Base-by-base conservation (phyloP, 2,888 invertebrate species). In the Melanophora roralis region DNA sequence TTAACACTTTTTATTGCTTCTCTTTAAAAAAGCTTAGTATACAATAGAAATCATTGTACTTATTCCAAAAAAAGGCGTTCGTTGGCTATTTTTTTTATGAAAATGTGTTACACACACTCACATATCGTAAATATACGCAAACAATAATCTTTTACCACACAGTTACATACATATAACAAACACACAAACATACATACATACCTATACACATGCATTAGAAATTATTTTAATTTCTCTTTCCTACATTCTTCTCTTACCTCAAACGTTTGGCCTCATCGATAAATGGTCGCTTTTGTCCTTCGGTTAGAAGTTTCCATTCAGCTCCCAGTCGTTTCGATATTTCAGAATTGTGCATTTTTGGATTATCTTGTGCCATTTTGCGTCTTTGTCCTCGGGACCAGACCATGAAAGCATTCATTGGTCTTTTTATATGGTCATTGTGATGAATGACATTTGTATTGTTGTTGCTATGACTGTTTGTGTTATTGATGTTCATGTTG, bases 361-460 rank as follows among this genome's bases (percentile, higher is more conserved):
- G 98, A 89, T 98, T 97, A 86, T 98, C 97, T 91, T 96, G 93
- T 0, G 98, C 97, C 90, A 98, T 98, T 91, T 97, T 97, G 80
- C 97, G 93, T 49, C 98, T 91, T 90, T 98, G 97, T 62, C 97
- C 95, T 64, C 97, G 91, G 34, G 97, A 97, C 98, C 98, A 98
- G 19, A 90, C 98, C 97, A 98, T 98, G 91, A 98, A 98, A 1
- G 98, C 98, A 91, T 98, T 98, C 98, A 98, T 98, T 43, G 98
- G 98, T 72, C 98, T 92, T 89, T 98, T 98, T 84, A 98, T 97
- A 89, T 97, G 96, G 88, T 95, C 94, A 83, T 88, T 84, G 45
- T 83, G 87, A 73, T 85, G 80, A 11, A 69, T 81, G 76, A 12
- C 75, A 79, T 5, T 73, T 69, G 19, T 81, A 75, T 51, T 82